A percentile compares a stretch with the other conserved stretches of the same genome.
These are phyloP conservation scores for Okapia johnstoni DNA, from an alignment of 2,113 vertebrate species.

Conservation along the genomic window DNA sequence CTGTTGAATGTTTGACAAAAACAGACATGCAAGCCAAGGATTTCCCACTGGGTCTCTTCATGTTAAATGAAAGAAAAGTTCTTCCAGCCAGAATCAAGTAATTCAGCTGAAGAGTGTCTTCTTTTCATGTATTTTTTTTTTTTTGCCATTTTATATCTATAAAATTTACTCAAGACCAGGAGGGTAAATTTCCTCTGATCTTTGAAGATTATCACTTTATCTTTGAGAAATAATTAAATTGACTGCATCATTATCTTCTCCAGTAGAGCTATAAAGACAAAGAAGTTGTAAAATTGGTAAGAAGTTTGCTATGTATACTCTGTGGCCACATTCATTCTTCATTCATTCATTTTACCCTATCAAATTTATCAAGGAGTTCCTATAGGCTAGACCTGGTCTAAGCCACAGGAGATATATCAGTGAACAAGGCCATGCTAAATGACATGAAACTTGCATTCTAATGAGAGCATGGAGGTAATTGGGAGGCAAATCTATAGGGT, in stretches of 20 bases:
- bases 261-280: background rate
- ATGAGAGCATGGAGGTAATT: background rate
- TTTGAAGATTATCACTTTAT: slow-evolving; percentile 14
- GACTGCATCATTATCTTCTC: background rate
- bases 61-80: slow-evolving; percentile 33
- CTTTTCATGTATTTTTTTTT: background rate
- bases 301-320: background rate
- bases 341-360: slow-evolving; percentile 1
- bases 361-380: background rate
- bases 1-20: slow-evolving; percentile 63
- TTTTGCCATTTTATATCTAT: background rate
- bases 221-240: background rate
- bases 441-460: background rate
- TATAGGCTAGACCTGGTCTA: background rate
- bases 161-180: background rate
- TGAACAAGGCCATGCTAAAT: background rate
- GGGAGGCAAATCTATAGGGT: background rate
- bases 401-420: background rate
- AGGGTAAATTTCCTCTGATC: background rate
- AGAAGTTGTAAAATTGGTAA: background rate
- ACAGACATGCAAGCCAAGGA: slow-evolving; percentile 52
- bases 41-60: slow-evolving; percentile 46
- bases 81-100: slow-evolving; percentile 36
- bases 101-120: background rate
- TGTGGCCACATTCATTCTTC: background rate